A percentile compares a stretch with the other conserved stretches of the same genome.
Evolutionary conservation across 2,113 vertebrate species (phyloP).

Genomic region (Etheostoma cragini): DNA sequence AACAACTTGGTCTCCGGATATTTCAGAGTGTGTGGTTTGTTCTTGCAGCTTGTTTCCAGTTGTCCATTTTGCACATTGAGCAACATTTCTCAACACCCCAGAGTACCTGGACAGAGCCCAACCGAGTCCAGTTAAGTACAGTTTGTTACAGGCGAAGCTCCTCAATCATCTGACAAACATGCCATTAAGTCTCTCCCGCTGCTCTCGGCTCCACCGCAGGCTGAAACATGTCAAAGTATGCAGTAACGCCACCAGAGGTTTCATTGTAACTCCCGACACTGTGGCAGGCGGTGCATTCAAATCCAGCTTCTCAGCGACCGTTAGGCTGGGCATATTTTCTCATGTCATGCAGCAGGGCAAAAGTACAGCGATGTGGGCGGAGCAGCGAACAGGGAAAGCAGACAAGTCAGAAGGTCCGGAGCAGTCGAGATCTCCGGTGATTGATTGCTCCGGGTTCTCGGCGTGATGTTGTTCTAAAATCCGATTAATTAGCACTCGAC

Average conservation of each 20-base stretch:
- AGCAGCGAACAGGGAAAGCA: conserved; percentile 28
- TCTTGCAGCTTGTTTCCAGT: conserved; percentile 23
- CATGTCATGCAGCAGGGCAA: conserved; percentile 23
- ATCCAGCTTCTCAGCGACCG: conserved; percentile 41
- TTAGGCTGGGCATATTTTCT: conserved; percentile 44
- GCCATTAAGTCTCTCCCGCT: conserved; percentile 62
- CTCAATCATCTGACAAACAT: conserved; percentile 44
- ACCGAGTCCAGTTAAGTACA: conserved; percentile 49
- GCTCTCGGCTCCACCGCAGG: conserved; percentile 33
- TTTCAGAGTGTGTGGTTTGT: conserved; percentile 8
- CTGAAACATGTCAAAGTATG: conserved; percentile 50
- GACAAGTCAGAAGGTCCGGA: conserved; percentile 1
- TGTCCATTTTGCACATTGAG: conserved; percentile 14
- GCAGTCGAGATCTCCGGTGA: neutral
- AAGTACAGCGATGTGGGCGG: conserved; percentile 34
- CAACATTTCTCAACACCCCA: conserved; percentile 32
- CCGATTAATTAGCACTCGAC: neutral
- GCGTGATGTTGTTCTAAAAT: neutral
- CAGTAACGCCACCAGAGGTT: conserved; percentile 34
- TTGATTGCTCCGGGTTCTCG: neutral
- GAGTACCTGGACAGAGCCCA: conserved; percentile 29
- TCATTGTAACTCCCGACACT: conserved; percentile 13
- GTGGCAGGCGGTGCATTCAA: neutral
- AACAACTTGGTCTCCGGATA: conserved; percentile 9
- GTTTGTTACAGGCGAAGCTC: conserved; percentile 38